Conservation (phyloP, 2,888 invertebrate genomes). For the Limenitis camilla region DNA sequence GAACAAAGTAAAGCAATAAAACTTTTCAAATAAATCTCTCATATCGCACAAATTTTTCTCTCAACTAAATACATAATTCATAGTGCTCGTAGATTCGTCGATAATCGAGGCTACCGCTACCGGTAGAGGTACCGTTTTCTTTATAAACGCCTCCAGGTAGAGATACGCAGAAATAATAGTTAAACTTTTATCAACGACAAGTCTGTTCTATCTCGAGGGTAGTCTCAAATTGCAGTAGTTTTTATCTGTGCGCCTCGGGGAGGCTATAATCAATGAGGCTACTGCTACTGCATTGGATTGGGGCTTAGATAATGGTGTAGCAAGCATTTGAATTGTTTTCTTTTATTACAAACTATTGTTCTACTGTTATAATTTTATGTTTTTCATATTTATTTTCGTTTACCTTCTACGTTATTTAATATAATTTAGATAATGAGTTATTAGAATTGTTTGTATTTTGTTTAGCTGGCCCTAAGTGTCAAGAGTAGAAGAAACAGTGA, state of each 20-base stretch:
- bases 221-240: conserved; percentile 57
- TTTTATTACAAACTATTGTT: too few relatives aligned
- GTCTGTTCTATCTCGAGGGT: conserved; percentile 45
- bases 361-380: too few relatives aligned
- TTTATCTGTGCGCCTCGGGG: conserved; percentile 54
- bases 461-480: too few relatives aligned
- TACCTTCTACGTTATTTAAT: too few relatives aligned
- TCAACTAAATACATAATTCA: conserved; percentile 66
- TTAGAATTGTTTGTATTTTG: too few relatives aligned
- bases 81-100: conserved; percentile 39
- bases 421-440: too few relatives aligned
- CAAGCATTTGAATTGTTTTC: too few relatives aligned
- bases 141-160: conserved; percentile 35
- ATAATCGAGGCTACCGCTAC: conserved; percentile 39
- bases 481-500: too few relatives aligned
- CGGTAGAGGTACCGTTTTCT: conserved; percentile 32
- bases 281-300: too few relatives aligned
- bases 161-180: conserved; percentile 54
- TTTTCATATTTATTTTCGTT: too few relatives aligned
- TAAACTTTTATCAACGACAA: conserved; percentile 58
- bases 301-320: too few relatives aligned
- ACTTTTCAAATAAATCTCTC: conserved; percentile 39
- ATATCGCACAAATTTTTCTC: conserved; percentile 40
- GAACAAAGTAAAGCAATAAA: conserved; percentile 30
- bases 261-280: conserved; percentile 47